Base-by-base conservation (phyloP, 2,888 invertebrate genomes). In the Octodonta nipae region DNA sequence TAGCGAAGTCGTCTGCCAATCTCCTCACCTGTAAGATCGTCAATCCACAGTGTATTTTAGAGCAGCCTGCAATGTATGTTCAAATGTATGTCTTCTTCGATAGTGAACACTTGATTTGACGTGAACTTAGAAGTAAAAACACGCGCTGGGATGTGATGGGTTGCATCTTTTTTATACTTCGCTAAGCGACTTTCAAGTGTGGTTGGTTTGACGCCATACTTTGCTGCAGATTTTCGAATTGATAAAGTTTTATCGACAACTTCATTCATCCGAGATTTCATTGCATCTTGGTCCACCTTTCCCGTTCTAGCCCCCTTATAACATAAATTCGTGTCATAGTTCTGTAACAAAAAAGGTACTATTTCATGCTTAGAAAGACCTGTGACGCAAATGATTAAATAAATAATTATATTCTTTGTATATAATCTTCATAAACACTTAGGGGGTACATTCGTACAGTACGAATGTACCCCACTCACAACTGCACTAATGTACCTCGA, bases 1-100 rank as follows among this genome's bases (percentile, higher is more conserved):
- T 32, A 7, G 43, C 42, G 40, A 40, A 46, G 27, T 43, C 41
- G 25, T 42, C 44, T n/a, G 44, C 45, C 29, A 46, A 15, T 26
- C 33, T 37, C 14, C 15, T 17, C 6, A 17, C 17, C 17, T 17
- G 17, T 6, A 17, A 6, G 7, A 17, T 17, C 8, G 17, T 17
- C 8, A 17, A 17, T 17, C 17, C 17, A 17, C 8, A 17, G 17
- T 17, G 17, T 8, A 17, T 17, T 42, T 25, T 26, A 14, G 31
- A 31, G 14, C 15, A 31, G 8, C 13, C 12, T 12, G 25, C 11
- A 7, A 43, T 41, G 30, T 43, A 40, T 34, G 11, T 36, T 34
- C 25, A 42, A 39, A 13, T 34, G 28, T 17, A 26, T 26, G 16
- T 41, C 35, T 39, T 42, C 35, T 25, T 34, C 30, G 13, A 11